A percentile compares a stretch with the other conserved stretches of the same genome.
Evolutionary conservation across 2,888 invertebrate genomes (phyloP).

Genomic region (Polydrusus pterygomalis): DNA sequence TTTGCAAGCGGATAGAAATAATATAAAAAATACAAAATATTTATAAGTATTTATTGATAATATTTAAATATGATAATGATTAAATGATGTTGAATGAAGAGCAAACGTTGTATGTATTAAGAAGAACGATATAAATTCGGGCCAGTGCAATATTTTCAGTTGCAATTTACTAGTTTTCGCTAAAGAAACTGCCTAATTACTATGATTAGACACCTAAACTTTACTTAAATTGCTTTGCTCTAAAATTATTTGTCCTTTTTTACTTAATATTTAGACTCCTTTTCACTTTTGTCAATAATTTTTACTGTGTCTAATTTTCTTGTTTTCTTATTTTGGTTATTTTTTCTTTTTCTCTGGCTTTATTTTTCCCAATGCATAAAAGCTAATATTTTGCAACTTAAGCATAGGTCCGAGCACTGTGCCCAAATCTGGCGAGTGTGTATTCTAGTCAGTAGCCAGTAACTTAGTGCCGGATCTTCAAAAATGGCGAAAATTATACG

Average conservation of each 20-base stretch:
- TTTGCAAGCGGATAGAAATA: conserved; percentile 69
- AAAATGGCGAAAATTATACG: conserved; percentile 24
- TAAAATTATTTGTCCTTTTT: neutral
- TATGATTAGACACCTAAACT: no score
- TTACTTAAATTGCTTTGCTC: no score
- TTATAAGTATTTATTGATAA: conserved; percentile 60
- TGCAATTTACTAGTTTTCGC: conserved; percentile 9
- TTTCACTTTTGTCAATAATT: neutral
- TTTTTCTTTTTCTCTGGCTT: neutral
- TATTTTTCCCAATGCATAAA: neutral
- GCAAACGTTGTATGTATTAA: conserved; percentile 6
- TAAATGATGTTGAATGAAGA: conserved; percentile 43
- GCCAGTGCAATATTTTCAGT: conserved; percentile 65
- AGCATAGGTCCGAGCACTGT: conserved; percentile 66
- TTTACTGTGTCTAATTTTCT: conserved; percentile 6
- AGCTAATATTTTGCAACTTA: conserved; percentile 20
- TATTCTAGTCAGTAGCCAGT: conserved; percentile 70
- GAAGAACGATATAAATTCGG: conserved; percentile 44
- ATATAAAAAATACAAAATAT: conserved; percentile 49
- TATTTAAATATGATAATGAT: conserved; percentile 51
- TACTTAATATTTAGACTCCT: neutral
- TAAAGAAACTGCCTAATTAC: no score
- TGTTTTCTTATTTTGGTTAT: neutral
- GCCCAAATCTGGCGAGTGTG: conserved; percentile 69
- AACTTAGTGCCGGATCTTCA: conserved; percentile 66